Base-by-base conservation (phyloP, 1,140 invertebrate genomes). In the Sarcophaga bullata region DNA sequence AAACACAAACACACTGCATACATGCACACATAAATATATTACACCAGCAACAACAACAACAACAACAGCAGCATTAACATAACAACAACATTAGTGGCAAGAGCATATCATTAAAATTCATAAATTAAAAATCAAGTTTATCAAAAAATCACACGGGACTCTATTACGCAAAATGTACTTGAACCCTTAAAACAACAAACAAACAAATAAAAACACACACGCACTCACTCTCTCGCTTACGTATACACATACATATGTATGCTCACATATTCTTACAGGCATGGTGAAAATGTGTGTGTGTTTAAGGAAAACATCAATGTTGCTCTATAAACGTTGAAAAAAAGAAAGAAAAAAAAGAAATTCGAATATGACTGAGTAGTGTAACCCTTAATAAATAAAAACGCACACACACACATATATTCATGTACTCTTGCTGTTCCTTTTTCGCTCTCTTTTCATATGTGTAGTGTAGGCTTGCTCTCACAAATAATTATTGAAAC, bases 111-210 rank as follows among this genome's bases (percentile, higher is more conserved):
- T 78, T 78, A 78, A 78, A 78, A 78, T 78, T 78, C 75, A 78
- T 78, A 78, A 78, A 78, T 78, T 78, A 78, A 78, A 78, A 78
- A 78, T 78, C 75, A 78, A 78, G 75, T 78, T 78, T 78, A 78
- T 78, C 75, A 78, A 78, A 78, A 78, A 78, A 78, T 78, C 75
- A 78, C 75, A 78, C 75, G 75, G 75, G 75, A 78, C 75, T 78
- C 50, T 50, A 78, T 78, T 78, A 78, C 75, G 75, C 75, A 76
- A 76, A 11, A 78, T 50, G 49, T 15, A 78, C 48, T 49, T 52
- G 50, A 52, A 49, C n/a, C n/a, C 73, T 47, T 50, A 25, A 37
- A 37, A 37, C 25, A 37, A 37, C 1, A 37, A 37, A 37, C 25
- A 37, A 37, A 37, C 48, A 73, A 17, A 68, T 2, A 37, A 37